These are phyloP conservation scores for Morpho deidamia DNA, from an alignment of 2,888 invertebrate genomes.

Conservation along the genomic window DNA sequence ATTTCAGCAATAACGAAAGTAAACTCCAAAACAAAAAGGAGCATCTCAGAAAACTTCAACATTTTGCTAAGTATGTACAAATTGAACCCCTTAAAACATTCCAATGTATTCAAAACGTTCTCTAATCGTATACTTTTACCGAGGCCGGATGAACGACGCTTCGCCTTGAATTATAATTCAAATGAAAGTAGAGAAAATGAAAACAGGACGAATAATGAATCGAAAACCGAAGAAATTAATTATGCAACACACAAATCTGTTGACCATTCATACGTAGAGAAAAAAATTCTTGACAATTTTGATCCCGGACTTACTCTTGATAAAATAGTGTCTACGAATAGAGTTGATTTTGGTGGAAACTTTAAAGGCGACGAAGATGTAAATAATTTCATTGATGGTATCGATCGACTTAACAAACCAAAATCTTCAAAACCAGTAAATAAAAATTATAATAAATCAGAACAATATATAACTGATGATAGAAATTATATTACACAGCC, in stretches of 20 bases:
- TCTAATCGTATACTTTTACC: slow-evolving; percentile 42
- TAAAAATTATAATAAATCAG: not conserved
- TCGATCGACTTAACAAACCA: not conserved
- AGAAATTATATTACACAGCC: no score
- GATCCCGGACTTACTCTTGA: slow-evolving; percentile 7
- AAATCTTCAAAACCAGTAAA: not conserved
- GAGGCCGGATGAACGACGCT: slow-evolving; percentile 27
- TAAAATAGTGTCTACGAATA: not conserved
- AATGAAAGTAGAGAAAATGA: slow-evolving; percentile 44
- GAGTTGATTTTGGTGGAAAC: not conserved
- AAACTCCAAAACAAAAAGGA: slow-evolving; percentile 25
- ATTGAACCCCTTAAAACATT: slow-evolving; percentile 52
- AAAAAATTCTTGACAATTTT: slow-evolving; percentile 33
- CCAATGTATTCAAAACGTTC: slow-evolving; percentile 48
- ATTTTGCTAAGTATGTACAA: slow-evolving; percentile 51
- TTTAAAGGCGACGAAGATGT: not conserved
- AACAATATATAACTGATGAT: not conserved
- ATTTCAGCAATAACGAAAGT: not conserved
- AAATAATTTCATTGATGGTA: not conserved
- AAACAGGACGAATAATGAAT: slow-evolving; percentile 30
- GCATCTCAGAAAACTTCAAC: slow-evolving; percentile 43
- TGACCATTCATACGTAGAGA: slow-evolving; percentile 24
- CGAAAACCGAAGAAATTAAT: slow-evolving; percentile 40
- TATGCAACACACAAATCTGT: slow-evolving; percentile 17
- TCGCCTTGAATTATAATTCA: slow-evolving; percentile 41